Evolutionary conservation across 92 coral and sea anemone genomes (phyloP), one percentile per base, ranked within the genome.

Genomic region (Paramuricea clavata): DNA sequence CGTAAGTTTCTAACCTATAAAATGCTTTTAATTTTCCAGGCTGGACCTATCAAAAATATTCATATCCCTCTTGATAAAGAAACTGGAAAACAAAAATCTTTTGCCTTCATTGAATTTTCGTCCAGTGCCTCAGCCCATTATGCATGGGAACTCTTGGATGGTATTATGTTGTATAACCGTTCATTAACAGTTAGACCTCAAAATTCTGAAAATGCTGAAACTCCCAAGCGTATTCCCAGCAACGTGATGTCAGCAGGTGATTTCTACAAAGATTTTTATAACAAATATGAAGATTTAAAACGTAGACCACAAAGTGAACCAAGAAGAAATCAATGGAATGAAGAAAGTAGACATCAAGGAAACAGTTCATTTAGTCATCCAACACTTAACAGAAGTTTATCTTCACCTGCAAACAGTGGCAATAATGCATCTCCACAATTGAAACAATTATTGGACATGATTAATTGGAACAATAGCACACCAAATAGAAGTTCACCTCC

Each of bases 61-160:
- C 85, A 87, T 33, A 96, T 96, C 56, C 97, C 98, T 21, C 91
- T 90, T 75, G 99, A 94, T 92, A 96, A 94, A 79, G 93, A 93
- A 27, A 93, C 93, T 42, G 99, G 98, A 39, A 82, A 75, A 78
- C 93, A 75, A 47, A 85, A 93, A 64, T 6, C 89, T 11, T 96
- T 74, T 91, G 99, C 98, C 26, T 96, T 96, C 78, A 93, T 94
- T 9, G 93, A 90, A 61, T 96, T 96, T 71, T 65, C 98, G 10
- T 82, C 91, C 33, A 95, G 93, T 23, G 92, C 85, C 6, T 94
- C 99, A 27, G 95, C 81, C 1, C 88, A 85, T 19, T 96, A 94
- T 88, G 95, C 99, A 39, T 81, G 93, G 36, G 64, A 88, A 11
- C 89, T 96, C 26, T 68, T 96, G 50, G 93, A 93, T 86, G 99